Conservation (phyloP, 2,113 vertebrate species). For the Emydocephalus ijimae region DNA sequence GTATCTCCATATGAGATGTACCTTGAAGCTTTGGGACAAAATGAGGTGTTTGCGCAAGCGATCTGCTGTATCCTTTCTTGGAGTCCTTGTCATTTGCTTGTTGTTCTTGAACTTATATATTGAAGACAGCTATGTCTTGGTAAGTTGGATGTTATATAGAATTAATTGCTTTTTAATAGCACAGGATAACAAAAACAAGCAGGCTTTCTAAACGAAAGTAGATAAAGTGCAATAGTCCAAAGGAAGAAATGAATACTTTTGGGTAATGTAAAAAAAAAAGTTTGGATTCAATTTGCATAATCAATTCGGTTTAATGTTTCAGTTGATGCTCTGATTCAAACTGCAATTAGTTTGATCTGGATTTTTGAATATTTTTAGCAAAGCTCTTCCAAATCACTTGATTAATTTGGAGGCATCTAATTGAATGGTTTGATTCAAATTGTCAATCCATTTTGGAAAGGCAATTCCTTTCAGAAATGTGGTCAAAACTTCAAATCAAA, state of each 20-base stretch:
- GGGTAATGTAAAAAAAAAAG: neutral
- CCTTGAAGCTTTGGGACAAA: conserved; percentile 89
- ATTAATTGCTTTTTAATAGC: neutral
- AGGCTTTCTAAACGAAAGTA: neutral
- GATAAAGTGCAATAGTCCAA: neutral
- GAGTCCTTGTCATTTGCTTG: conserved; percentile 89
- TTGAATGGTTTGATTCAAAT: neutral
- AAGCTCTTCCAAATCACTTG: neutral
- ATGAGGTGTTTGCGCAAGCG: conserved; percentile 97
- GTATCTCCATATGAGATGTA: conserved; percentile 72
- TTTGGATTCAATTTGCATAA: neutral
- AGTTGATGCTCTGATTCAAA: neutral
- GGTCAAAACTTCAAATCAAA: neutral
- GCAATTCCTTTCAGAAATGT: neutral
- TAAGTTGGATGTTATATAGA: conserved; percentile 65
- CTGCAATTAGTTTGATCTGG: neutral
- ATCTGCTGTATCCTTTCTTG: conserved; percentile 90
- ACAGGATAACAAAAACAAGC: neutral
- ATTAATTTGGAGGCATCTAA: neutral
- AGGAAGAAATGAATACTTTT: neutral
- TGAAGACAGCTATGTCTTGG: conserved; percentile 94
- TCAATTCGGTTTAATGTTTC: neutral
- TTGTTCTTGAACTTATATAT: conserved; percentile 97
- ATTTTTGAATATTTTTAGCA: neutral
- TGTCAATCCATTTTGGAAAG: neutral